A percentile compares a stretch with the other conserved stretches of the same genome.
These are phyloP conservation scores for Amblyopsis rosae DNA, from an alignment of 2,113 vertebrate genomes.

Conservation along the genomic window DNA sequence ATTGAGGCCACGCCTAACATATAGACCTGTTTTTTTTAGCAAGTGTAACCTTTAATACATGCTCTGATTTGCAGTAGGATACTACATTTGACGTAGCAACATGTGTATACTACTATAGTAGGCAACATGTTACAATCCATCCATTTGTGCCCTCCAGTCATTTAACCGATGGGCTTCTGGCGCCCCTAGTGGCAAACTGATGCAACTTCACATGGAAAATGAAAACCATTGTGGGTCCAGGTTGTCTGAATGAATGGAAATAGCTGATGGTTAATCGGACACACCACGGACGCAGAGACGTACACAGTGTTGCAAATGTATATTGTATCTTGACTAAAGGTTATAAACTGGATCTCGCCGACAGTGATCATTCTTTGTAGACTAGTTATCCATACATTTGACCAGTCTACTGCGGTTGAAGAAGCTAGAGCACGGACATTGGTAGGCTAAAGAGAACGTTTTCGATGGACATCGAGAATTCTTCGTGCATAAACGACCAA, in stretches of 20 bases:
- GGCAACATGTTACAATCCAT: too few relatives aligned
- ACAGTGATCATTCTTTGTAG: neutral
- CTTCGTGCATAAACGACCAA: constrained; percentile 13
- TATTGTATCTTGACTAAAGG: neutral
- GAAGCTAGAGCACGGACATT: neutral
- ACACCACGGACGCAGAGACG: constrained; percentile 17
- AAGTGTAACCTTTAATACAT: too few relatives aligned
- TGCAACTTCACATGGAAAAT: constrained; percentile 2
- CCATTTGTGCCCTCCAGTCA: too few relatives aligned
- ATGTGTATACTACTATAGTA: too few relatives aligned
- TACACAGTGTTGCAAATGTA: constrained; percentile 1
- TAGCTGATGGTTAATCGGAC: constrained; percentile 22
- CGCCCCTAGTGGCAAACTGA: constrained; percentile 50
- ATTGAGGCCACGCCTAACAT: too few relatives aligned
- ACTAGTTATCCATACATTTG: neutral
- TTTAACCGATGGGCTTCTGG: constrained; percentile 4
- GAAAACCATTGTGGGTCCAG: constrained; percentile 25
- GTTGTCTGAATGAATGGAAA: constrained; percentile 69
- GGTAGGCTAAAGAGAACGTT: neutral
- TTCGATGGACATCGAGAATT: constrained; percentile 9
- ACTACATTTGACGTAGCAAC: too few relatives aligned
- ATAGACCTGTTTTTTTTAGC: too few relatives aligned
- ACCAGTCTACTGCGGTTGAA: neutral
- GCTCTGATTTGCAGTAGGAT: too few relatives aligned
- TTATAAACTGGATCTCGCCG: neutral